These are phyloP conservation scores for Zingel zingel DNA, from an alignment of 2,113 vertebrate genomes.

Conservation along the genomic window DNA sequence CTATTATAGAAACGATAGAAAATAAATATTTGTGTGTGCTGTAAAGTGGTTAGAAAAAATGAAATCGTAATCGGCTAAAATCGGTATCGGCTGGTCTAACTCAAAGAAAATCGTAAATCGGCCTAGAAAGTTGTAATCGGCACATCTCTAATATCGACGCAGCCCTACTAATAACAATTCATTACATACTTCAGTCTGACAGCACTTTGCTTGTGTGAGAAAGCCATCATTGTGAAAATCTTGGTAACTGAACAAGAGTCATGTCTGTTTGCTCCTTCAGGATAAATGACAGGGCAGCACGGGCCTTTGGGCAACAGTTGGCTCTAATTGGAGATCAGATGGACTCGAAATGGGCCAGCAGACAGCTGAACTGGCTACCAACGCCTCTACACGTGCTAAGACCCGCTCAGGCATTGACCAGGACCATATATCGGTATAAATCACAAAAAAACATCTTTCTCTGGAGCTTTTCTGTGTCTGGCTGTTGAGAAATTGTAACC, in stretches of 20 bases:
- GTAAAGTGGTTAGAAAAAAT: no score
- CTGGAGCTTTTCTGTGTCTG: background rate
- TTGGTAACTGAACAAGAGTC: background rate
- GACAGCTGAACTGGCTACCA: conserved; percentile 44
- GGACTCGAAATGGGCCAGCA: conserved; percentile 70
- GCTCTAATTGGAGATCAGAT: conserved; percentile 90
- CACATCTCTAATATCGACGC: no score
- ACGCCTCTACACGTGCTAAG: conserved; percentile 55
- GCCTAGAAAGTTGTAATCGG: no score
- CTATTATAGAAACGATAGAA: no score
- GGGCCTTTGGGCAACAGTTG: conserved; percentile 86
- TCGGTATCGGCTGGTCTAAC: no score
- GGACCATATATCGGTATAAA: conserved; percentile 70
- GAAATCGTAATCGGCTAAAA: no score
- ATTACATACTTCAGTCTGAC: background rate
- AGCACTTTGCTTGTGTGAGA: background rate
- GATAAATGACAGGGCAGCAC: conserved; percentile 70
- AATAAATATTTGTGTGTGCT: no score
- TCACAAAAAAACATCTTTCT: background rate
- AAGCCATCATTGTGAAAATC: background rate
- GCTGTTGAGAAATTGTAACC: background rate
- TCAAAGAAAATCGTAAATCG: no score
- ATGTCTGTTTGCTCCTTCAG: conserved; percentile 26
- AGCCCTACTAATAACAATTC: no score
- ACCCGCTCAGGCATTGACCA: conserved; percentile 64